Percentiles rank a stretch among this genome's conserved stretches.
Evolutionary conservation across 2,113 vertebrate genomes (phyloP).

Genomic region (Albula glossodonta): DNA sequence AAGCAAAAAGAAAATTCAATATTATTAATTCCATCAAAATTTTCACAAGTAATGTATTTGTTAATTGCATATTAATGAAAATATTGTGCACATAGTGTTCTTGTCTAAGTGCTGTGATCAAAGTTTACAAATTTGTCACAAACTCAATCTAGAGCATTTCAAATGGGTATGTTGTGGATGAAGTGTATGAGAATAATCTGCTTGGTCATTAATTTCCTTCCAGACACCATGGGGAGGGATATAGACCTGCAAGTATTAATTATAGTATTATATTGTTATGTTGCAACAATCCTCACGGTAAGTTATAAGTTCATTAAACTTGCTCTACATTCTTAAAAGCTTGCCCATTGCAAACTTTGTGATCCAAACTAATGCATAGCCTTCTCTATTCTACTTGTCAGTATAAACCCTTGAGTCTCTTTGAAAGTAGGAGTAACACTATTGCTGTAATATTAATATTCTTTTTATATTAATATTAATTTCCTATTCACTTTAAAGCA

Average conservation of each 20-base stretch:
- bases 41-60: background rate
- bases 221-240: background rate
- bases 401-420: background rate
- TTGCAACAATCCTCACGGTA: too few relatives aligned
- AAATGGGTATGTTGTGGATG: background rate
- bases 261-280: too few relatives aligned
- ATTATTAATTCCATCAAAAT: background rate
- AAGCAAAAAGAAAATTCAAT: too few relatives aligned
- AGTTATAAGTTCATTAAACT: too few relatives aligned
- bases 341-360: background rate
- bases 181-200: background rate
- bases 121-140: background rate
- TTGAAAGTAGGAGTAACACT: background rate
- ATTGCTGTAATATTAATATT: background rate
- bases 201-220: background rate
- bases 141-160: background rate
- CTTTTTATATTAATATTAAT: background rate
- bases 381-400: background rate
- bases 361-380: background rate
- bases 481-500: background rate
- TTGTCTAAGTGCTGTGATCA: background rate
- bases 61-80: background rate
- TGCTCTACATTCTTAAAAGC: background rate
- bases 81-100: background rate
- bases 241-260: background rate